phyloP scores from a whole-genome alignment of 2,797 vertebrate genomes.

The Cichlasoma orientale region DNA sequence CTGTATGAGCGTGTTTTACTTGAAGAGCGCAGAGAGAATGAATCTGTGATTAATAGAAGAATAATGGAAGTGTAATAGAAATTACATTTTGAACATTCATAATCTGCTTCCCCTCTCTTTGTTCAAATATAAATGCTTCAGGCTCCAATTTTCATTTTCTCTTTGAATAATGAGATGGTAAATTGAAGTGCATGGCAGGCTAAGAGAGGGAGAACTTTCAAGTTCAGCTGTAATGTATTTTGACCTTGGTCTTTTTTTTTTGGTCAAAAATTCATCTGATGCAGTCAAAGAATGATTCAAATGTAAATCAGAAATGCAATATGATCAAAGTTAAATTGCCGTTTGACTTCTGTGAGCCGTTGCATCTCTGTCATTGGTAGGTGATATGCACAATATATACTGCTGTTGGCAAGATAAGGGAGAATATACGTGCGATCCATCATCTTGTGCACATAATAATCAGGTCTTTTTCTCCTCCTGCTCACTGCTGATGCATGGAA shows the following conservation, averaged over 20 bases:
- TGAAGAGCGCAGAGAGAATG: constrained; percentile 75
- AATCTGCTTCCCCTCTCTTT: constrained; percentile 81
- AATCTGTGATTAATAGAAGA: constrained; percentile 85
- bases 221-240: constrained; percentile 71
- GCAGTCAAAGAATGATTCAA: constrained; percentile 76
- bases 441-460: constrained; percentile 69
- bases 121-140: constrained; percentile 83
- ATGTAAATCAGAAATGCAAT: constrained; percentile 70
- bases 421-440: constrained; percentile 55
- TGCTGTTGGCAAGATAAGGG: constrained; percentile 66
- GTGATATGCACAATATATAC: constrained; percentile 53
- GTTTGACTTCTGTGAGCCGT: constrained; percentile 66
- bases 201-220: constrained; percentile 67
- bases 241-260: constrained; percentile 67
- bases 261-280: constrained; percentile 59
- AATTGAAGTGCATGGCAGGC: constrained; percentile 72
- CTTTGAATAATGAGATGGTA: constrained; percentile 80
- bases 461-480: constrained; percentile 43
- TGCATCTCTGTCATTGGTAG: constrained; percentile 58
- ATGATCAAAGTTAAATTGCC: constrained; percentile 73
- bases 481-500: constrained; percentile 33
- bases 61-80: constrained; percentile 86
- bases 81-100: constrained; percentile 83
- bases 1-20: constrained; percentile 80
- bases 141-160: constrained; percentile 81